Evolutionary conservation across 2,113 vertebrate species (phyloP), one percentile per base, ranked within the genome.

Genomic region (Camelus bactrianus): DNA sequence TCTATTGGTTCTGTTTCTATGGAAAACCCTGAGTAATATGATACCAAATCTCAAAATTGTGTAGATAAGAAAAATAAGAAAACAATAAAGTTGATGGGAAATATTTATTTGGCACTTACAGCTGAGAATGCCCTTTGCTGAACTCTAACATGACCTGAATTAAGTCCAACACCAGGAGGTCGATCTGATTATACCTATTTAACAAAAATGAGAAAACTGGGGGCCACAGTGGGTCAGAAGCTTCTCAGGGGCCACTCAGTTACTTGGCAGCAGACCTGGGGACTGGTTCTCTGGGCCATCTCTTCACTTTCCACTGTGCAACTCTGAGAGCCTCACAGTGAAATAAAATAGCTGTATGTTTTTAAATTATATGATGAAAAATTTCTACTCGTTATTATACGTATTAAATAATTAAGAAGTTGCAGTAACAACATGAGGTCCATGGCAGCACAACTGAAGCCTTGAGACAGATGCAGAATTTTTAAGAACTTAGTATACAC

Each of bases 351-450:
- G 19, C 16, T 46, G 7, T 15, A 4, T 80, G 26, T 76, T 86
- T 82, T n/a, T 62, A 80, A 83, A 69, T 64, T 52, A 13, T 14
- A 48, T 19, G 58, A 54, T 80, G 32, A 83, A 69, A 89, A 67
- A 14, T 22, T 52, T 87, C 38, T 88, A 35, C 14, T 54, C 46
- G 15, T 4, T 60, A 56, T 54, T 77, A 3, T 48, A 81, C 12
- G 75, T 54, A 69, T 62, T 93, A 32, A 54, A 67, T 38, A 70
- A 62, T 81, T 81, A 81, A 93, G 81, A 93, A 95, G 26, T 16
- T 72, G 22, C 67, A 22, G 4, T 58, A 90, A 24, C 10, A 87
- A 81, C 26, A 69, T 0, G 2, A 69, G 30, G 26, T 14, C 9
- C 12, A 50, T 56, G 10, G 30, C 15, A 42, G 8, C n/a, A 77